Base-by-base conservation (phyloP, 1,140 invertebrate genomes). In the Drosophila ogumai region DNA sequence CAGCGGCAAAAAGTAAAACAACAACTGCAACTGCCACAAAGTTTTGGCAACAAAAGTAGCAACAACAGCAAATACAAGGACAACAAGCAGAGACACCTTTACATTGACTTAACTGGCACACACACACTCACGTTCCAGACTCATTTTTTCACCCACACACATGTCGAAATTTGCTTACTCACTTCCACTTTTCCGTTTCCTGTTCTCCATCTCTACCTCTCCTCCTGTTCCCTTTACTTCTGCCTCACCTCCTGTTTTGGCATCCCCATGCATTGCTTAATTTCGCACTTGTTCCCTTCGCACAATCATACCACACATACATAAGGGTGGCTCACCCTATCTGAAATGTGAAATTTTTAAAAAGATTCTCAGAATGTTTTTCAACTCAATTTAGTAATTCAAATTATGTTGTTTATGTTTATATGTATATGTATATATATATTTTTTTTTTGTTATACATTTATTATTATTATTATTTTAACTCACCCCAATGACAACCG, bases 91-190 rank as follows among this genome's bases (percentile, higher is more conserved):
- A 79, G 67, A 59, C 81, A 82, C 81, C 81, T 82, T 80, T 84
- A 71, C 56, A 34, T 80, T 73, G 64, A 63, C 60, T 71, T 71
- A 38, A 36, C 52, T 46, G 31, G 13, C 43, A 32, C 50, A 46
- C 50, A 13, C 43, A 31, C 44, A 25, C 34, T 31, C 41, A 32
- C 36, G 28, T 44, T 64, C 9, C 55, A 46, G 47, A 47, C 56
- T 54, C 61, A 6, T 50, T 43, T 40, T 40, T 50, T 56, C 41
- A 81, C 47, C 72, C 74, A 65, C 57, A 43, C 40, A 54, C 47
- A 86, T 66, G 55, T 41, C 58, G 47, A 81, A 79, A 87, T 87
- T 86, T 79, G 82, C 82, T 76, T 75, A 75, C 75, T 86, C 82
- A 87, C 82, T 87, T 82, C 68, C 79, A 82, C 71, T 72, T 61